Evolutionary conservation across 1,140 invertebrate species (phyloP), one percentile per base, ranked within the genome.

Genomic region (Delia radicum): DNA sequence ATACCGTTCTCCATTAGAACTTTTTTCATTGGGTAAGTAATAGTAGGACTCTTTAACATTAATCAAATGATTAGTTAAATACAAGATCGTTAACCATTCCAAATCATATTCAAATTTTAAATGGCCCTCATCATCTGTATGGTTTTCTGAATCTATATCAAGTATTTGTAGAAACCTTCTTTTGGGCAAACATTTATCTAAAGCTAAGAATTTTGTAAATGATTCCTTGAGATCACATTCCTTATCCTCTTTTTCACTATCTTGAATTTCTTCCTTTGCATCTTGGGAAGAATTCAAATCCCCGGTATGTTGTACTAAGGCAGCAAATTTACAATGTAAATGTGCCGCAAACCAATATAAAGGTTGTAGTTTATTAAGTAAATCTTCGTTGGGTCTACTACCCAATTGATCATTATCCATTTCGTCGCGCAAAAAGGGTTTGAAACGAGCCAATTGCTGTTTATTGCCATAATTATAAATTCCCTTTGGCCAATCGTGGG

Each of bases 291-390:
- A 21, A 3, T 5, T 55, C 46, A 18, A 87, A 87, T 55, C 15
- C 18, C 46, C 81, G 65, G 2, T 28, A 87, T 97, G 95, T 28
- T 90, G 88, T 10, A 99, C 90, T 5, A 96, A 72, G 6, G 98
- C 98, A 46, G 94, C 91, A 89, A 98, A 99, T 88, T 98, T 96
- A 78, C 95, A 96, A 88, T 99, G 98, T 62, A 99, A 89, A 90
- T 99, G 98, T 62, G 96, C 98, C 65, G 98, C 89, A 89, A 99
- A 99, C 97, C 97, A 99, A 87, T 95, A 97, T 0, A 88, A 87
- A 18, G 98, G 98, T 85, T 95, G 90, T 55, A 99, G 82, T 42
- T 89, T 81, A 67, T 92, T 85, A 2, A 99, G 86, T 13, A 99
- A 85, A 79, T 96, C 93, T 86, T 93, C 91, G 42, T 91, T 90